Evolutionary conservation across 1,140 invertebrate species (phyloP).

Genomic region (Tetramorium alpestre): DNA sequence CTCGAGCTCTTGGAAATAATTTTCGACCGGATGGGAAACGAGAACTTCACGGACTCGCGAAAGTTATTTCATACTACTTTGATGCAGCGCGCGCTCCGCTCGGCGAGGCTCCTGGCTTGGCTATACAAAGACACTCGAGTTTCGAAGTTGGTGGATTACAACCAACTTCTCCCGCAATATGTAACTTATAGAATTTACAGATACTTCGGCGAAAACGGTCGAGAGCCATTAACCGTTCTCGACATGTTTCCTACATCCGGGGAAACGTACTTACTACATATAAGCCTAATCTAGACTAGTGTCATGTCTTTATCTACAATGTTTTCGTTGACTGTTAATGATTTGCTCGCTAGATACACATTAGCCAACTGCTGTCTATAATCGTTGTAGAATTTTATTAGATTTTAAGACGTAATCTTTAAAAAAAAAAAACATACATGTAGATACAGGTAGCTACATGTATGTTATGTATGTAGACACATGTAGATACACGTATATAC

Average conservation of each 20-base stretch:
- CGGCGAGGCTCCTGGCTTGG: not conserved
- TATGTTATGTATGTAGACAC: no score
- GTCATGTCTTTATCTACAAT: conserved; percentile 12
- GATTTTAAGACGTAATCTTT: not conserved
- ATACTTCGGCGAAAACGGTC: conserved; percentile 13
- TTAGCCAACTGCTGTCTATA: not conserved
- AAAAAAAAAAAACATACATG: not conserved
- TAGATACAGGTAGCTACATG: no score
- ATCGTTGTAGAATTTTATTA: not conserved
- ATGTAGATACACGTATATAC: no score
- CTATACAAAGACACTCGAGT: conserved; percentile 61
- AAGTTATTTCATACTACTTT: conserved; percentile 64
- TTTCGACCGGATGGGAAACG: conserved; percentile 49
- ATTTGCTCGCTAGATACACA: not conserved
- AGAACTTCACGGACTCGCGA: conserved; percentile 44
- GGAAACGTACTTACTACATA: conserved; percentile 1
- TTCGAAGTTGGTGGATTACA: conserved; percentile 61
- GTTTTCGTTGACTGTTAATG: not conserved
- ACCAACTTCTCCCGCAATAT: conserved; percentile 33
- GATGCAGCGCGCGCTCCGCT: conserved; percentile 38
- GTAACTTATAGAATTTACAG: conserved; percentile 50
- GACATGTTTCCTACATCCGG: conserved; percentile 15
- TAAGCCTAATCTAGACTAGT: conserved; percentile 51
- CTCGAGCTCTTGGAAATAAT: conserved; percentile 49
- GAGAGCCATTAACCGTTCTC: conserved; percentile 37